These are phyloP conservation scores for Manacus vitellinus DNA, from an alignment of 2,113 vertebrate genomes.

Conservation along the genomic window DNA sequence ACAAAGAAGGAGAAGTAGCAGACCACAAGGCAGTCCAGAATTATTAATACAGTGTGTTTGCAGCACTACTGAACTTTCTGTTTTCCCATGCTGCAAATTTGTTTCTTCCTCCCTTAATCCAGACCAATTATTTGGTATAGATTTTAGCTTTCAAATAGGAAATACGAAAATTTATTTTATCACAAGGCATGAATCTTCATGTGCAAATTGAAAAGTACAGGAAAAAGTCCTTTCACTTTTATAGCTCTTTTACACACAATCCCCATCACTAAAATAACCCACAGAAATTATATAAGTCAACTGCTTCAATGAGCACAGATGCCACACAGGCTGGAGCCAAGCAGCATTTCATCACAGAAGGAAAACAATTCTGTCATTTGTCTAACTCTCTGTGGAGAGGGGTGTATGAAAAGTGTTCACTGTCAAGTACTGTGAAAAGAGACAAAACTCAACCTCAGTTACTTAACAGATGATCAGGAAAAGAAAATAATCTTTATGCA, in stretches of 20 bases:
- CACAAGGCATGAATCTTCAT: neutral
- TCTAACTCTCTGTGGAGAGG: neutral
- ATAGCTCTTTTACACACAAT: neutral
- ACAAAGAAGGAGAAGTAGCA: neutral
- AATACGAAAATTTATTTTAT: neutral
- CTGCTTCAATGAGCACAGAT: neutral
- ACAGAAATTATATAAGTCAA: neutral
- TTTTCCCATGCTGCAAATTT: neutral
- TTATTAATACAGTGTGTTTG: neutral
- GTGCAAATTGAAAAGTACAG: neutral
- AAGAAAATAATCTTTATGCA: constrained; percentile 17
- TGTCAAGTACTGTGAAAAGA: neutral
- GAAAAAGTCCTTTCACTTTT: neutral
- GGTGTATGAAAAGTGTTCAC: neutral
- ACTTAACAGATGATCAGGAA: constrained; percentile 4
- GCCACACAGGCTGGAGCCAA: neutral
- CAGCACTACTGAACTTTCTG: neutral
- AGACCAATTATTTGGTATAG: neutral
- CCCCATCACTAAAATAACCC: neutral
- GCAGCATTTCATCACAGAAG: neutral
- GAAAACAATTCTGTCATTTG: neutral
- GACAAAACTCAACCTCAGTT: neutral
- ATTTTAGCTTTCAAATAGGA: constrained; percentile 4
- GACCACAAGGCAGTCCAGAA: neutral
- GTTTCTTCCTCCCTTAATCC: neutral